Base-by-base conservation (phyloP, 2,888 invertebrate genomes). In the Phengaris alcon region DNA sequence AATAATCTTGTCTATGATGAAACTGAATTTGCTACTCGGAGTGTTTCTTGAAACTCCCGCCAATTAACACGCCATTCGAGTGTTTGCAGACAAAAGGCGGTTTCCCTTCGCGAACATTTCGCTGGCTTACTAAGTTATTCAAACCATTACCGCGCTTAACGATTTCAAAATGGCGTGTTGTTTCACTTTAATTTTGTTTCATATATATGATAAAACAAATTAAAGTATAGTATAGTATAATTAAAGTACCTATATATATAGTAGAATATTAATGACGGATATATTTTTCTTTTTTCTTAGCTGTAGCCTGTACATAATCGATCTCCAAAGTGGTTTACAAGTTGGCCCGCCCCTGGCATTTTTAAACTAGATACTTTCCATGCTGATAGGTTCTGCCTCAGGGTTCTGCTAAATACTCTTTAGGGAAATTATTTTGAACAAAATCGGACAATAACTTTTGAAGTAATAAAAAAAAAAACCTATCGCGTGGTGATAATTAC, bases 1-100 rank as follows among this genome's bases (percentile, higher is more conserved):
- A 85, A 85, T 84, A 83, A 87, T 86, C 81, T 79, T 78, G 79
- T 80, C 79, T 84, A 81, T 83, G 80, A 81, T 78, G 79, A 78
- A 80, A 82, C 80, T 79, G 78, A 79, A 79, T 83, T 84, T 81
- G 84, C 85, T 81, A 82, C 82, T 79, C 82, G 82, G 83, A 82
- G 75, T 82, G 84, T 80, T 82, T 80, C 81, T 82, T 83, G 84
- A 84, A 82, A 84, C 86, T 86, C 87, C 87, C 87, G 85, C 85
- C 90, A 93, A 91, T 93, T 93, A 92, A 85, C 93, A 89, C 86
- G 82, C 87, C 84, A 82, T 85, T 84, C 84, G 82, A 82, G 79
- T 75, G 81, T 81, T 81, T 78, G 82, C 84, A 83, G 84, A 90
- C 90, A 90, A 92, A 91, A 88, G 88, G 85, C 80, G 84, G 78